Conservation (phyloP, 2,888 invertebrate genomes). For the Drosophila birchii region DNA sequence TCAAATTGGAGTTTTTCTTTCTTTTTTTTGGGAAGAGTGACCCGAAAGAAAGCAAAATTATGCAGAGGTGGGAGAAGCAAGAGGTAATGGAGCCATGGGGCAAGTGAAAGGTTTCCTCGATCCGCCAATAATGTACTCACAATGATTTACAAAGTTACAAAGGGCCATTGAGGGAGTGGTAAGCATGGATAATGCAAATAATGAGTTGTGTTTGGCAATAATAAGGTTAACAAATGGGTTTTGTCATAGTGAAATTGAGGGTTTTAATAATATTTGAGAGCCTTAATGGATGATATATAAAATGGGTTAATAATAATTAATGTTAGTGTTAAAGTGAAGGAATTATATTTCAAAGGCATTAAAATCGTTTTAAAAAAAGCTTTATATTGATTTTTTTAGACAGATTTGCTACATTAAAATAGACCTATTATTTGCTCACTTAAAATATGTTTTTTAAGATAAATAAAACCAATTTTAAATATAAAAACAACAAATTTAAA, state of each 20-base stretch:
- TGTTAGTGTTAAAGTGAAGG: not conserved
- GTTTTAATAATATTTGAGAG: not conserved
- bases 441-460: not conserved
- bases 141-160: slow-evolving; percentile 18
- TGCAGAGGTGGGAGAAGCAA: not conserved
- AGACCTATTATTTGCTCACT: not conserved
- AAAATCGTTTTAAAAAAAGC: too few species aligned
- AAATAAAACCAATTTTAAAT: not conserved
- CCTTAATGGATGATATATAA: not conserved
- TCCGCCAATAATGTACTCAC: slow-evolving; percentile 5
- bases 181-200: slow-evolving; percentile 5
- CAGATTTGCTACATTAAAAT: not conserved
- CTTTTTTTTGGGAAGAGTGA: slow-evolving; percentile 28
- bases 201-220: slow-evolving; percentile 21
- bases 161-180: slow-evolving; percentile 10
- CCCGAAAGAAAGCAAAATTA: slow-evolving; percentile 1
- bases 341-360: too few species aligned
- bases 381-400: not conserved
- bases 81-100: slow-evolving; percentile 12
- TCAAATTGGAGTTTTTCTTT: slow-evolving; percentile 51
- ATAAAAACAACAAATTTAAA: not conserved
- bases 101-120: slow-evolving; percentile 41
- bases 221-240: not conserved
- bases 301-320: not conserved
- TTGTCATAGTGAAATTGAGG: not conserved